Evolutionary conservation across 2,888 invertebrate genomes (phyloP), one percentile per base, ranked within the genome.

Genomic region (Hirtodrosophila cameraria): DNA sequence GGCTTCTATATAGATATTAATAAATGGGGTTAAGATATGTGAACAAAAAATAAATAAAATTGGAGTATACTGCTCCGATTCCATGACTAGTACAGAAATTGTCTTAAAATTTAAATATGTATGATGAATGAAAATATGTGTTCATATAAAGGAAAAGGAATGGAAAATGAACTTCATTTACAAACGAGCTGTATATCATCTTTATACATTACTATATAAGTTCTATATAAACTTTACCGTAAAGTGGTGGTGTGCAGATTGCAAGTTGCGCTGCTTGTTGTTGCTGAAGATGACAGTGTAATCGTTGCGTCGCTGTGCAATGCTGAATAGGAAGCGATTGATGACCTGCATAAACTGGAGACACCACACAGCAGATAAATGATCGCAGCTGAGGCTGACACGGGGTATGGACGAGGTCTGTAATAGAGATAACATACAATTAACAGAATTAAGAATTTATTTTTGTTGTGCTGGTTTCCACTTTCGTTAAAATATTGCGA

Each of bases 281-380:
- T 78, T 75, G 41, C 81, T 80, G 55, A 90, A 91, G 36, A 60
- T 72, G 11, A 75, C 71, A 15, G 64, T 55, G 27, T 55, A 71
- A 6, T 84, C 77, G 2, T 68, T 65, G 23, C 78, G 92, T 6
- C 66, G 87, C 2, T 91, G 90, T 88, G 96, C 94, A 4, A 98
- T 93, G 75, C 96, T 96, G 90, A 97, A 98, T 6, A 98, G 91
- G 45, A 96, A 94, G 75, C 95, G 92, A 64, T 95, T 95, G 53
- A 97, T 92, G 0, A 94, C 93, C 88, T 97, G 90, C 1, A 97
- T 94, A 31, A 97, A 91, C 90, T 98, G 97, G 85, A 97, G 96
- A 90, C 97, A 98, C 98, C 98, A 99, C 2, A 97, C 94, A 78
- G 97, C 96, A 80, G 96, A 95, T 8, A 96, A 93, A 89, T 99